Conservation (phyloP, 2,888 invertebrate genomes). For the Lomographa bimaculata region DNA sequence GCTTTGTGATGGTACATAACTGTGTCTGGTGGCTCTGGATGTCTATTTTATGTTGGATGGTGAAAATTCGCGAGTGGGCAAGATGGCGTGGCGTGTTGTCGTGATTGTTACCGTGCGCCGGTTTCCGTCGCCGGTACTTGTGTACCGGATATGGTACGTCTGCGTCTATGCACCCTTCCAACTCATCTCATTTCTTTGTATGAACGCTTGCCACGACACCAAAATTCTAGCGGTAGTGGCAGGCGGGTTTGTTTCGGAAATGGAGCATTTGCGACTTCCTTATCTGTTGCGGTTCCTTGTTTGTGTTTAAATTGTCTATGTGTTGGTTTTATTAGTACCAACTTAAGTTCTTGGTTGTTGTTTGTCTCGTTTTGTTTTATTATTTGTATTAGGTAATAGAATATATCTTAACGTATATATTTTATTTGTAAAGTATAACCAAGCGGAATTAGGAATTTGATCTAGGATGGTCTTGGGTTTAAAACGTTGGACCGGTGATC, state of each 20-base stretch:
- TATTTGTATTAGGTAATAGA: too few relatives aligned
- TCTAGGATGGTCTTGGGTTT: too few relatives aligned
- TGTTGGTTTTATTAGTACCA: constrained; percentile 4
- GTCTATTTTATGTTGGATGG: constrained; percentile 43
- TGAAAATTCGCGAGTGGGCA: constrained; percentile 45
- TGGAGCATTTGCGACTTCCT: constrained; percentile 24
- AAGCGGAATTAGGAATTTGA: too few relatives aligned
- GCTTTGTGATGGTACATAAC: constrained; percentile 33
- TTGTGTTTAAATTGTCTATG: constrained; percentile 8
- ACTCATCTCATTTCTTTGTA: constrained; percentile 57
- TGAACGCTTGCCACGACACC: constrained; percentile 43
- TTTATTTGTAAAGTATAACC: too few relatives aligned
- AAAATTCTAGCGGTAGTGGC: constrained; percentile 40
- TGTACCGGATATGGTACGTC: constrained; percentile 58
- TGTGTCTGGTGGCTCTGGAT: constrained; percentile 38
- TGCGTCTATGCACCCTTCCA: constrained; percentile 45
- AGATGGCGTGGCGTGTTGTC: constrained; percentile 55
- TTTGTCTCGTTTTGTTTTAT: too few relatives aligned
- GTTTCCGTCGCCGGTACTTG: constrained; percentile 57
- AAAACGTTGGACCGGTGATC: too few relatives aligned
- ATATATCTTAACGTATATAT: too few relatives aligned
- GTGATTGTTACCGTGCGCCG: constrained; percentile 54
- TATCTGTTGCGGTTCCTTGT: constrained; percentile 7
- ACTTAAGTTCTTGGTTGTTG: too few relatives aligned
- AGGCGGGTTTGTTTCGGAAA: constrained; percentile 35